These are phyloP conservation scores for Heterotis niloticus DNA, from an alignment of 2,113 vertebrate genomes.

Conservation along the genomic window DNA sequence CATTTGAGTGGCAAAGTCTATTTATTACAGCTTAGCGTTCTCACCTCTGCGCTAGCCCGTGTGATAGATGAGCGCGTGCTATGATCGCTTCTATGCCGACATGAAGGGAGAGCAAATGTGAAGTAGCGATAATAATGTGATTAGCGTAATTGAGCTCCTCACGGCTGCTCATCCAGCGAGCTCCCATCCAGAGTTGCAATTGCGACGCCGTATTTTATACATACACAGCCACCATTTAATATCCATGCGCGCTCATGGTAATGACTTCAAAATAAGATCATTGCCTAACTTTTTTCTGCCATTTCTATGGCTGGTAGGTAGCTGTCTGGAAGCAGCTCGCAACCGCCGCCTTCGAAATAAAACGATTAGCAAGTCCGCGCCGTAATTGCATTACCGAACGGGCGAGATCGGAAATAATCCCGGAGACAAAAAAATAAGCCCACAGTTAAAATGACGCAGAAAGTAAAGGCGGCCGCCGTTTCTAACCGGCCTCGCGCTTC, in stretches of 20 bases:
- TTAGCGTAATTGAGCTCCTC: slow-evolving; percentile 72
- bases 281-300: not conserved
- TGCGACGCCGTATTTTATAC: slow-evolving; percentile 40
- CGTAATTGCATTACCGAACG: not conserved
- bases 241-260: slow-evolving; percentile 32
- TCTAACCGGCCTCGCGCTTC: not conserved
- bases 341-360: not conserved
- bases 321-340: not conserved
- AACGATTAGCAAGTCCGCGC: not conserved
- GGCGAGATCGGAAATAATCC: not conserved
- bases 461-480: not conserved
- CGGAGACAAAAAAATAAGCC: not conserved
- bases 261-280: slow-evolving; percentile 21
- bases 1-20: slow-evolving; percentile 46
- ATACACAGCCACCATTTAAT: slow-evolving; percentile 53
- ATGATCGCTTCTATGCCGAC: slow-evolving; percentile 18
- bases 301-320: slow-evolving; percentile 1
- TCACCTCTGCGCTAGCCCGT: slow-evolving; percentile 54
- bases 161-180: slow-evolving; percentile 67
- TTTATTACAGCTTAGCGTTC: slow-evolving; percentile 52
- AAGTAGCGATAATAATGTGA: slow-evolving; percentile 69
- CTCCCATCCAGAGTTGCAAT: slow-evolving; percentile 56
- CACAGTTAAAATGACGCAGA: not conserved
- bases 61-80: slow-evolving; percentile 36
- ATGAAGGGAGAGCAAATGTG: slow-evolving; percentile 47